Base-by-base conservation (phyloP, 2,113 vertebrate species). In the Clarias batrachus region DNA sequence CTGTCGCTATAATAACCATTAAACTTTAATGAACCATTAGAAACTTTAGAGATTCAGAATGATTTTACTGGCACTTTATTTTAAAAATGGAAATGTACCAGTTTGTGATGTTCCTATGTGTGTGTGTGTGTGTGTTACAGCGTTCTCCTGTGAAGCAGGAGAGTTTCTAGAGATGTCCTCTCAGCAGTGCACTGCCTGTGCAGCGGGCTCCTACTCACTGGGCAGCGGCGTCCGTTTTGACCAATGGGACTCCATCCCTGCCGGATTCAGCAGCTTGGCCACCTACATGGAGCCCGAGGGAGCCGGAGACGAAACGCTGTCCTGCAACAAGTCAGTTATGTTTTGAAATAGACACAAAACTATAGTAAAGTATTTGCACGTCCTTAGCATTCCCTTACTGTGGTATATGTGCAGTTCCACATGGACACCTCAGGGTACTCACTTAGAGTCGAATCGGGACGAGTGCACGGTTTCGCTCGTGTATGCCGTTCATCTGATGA, bases 161-260 rank as follows among this genome's bases (percentile, higher is more conserved):
- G 96, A 99, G 91, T 99, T 98, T 91, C 93, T 99, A 89, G 97
- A 99, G 93, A 98, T 99, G 96, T 97, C 96, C 71, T 96, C 96
- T 90, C 98, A 99, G 94, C 93, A 95, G 81, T 99, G 98, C 91
- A 98, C 95, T 66, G 95, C 95, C 87, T 99, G 98, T 91, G 95
- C 95, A 0, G 96, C 97, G 56, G 98, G 98, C 13, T 98, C 96
- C 91, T 99, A 98, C 92, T 99, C 98, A 0, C 91, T 99, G 70
- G 98, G 98, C 88, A 99, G 97, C 0, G 98, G 98, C 13, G 95
- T 99, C 91, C 97, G 97, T 88, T 99, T 99, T 79, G 97, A 99
- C 3, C 96, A 99, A 85, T 99, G 97, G 97, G 97, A 99, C 84
- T 94, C 96, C 86, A 93, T 99, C 88, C 98, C 98, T 0, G 91